A percentile compares a stretch with the other conserved stretches of the same genome.
These are phyloP conservation scores for Tolmerus cingulatus DNA, from an alignment of 2,888 invertebrate species.

Conservation along the genomic window DNA sequence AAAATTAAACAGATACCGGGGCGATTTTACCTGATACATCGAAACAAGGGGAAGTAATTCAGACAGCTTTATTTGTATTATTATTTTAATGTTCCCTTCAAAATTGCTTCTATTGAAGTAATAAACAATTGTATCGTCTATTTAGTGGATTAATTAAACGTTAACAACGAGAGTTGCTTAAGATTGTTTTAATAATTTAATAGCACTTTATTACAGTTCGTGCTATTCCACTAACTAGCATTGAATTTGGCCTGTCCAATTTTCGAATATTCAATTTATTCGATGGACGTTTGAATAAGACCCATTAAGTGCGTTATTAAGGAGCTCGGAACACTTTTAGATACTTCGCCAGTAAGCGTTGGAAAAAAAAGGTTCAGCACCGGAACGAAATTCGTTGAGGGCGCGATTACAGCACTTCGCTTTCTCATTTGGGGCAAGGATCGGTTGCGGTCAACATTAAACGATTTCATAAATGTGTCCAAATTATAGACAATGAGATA, in stretches of 20 bases:
- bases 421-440: slow-evolving; percentile 36
- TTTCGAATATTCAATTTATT: neutral
- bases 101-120: neutral
- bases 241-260: neutral
- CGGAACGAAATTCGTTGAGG: neutral
- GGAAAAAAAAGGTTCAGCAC: neutral
- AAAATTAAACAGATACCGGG: slow-evolving; percentile 7
- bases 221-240: neutral
- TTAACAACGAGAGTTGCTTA: neutral
- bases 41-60: neutral
- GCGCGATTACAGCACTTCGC: neutral
- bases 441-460: slow-evolving; percentile 44
- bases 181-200: neutral
- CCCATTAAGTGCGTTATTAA: neutral
- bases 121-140: neutral
- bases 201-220: neutral
- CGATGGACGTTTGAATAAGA: neutral
- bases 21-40: neutral
- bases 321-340: neutral
- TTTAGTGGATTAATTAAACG: neutral
- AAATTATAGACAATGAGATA: slow-evolving; percentile 45
- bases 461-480: slow-evolving; percentile 46
- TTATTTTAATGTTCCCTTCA: neutral
- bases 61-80: neutral
- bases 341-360: neutral